Percentiles rank a stretch among this genome's conserved stretches.
phyloP scores from a whole-genome alignment of 2,113 vertebrate genomes.

The Notothenia coriiceps region DNA sequence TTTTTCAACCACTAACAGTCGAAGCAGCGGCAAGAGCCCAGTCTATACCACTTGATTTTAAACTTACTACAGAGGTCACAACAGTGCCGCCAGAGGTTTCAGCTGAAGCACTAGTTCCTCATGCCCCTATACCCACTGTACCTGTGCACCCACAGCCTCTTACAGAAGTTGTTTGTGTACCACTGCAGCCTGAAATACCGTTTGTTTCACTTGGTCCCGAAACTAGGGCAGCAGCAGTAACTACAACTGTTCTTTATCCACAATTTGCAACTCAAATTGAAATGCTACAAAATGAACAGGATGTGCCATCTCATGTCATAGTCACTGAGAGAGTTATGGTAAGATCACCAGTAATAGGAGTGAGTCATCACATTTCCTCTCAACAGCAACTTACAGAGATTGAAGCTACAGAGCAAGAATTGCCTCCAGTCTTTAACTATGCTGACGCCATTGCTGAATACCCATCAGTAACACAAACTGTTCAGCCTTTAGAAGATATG shows the following conservation, averaged over 20 bases:
- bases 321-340: conserved; percentile 11
- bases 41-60: conserved; percentile 23
- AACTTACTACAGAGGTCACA: conserved; percentile 20
- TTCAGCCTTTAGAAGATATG: conserved; percentile 27
- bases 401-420: conserved; percentile 39
- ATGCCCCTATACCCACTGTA: conserved; percentile 40
- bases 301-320: conserved; percentile 28
- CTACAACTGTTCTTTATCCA: conserved; percentile 14
- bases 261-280: conserved; percentile 38
- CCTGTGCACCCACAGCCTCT: conserved; percentile 48
- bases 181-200: conserved; percentile 26
- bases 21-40: conserved; percentile 42
- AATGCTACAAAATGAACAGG: conserved; percentile 36
- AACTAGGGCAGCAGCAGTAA: conserved; percentile 11
- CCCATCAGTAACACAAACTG: conserved; percentile 29
- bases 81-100: conserved; percentile 14
- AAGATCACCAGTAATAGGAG: conserved; percentile 29
- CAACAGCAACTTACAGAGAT: conserved; percentile 12
- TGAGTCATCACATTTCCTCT: conserved; percentile 37
- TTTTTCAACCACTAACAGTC: conserved; percentile 40
- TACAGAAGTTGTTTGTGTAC: conserved; percentile 38
- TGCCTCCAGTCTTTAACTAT: conserved; percentile 17
- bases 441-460: conserved; percentile 6
- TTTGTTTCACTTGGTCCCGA: conserved; percentile 20
- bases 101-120: conserved; percentile 33